These are phyloP conservation scores for Monopis laevigella DNA, from an alignment of 2,888 invertebrate species.

Conservation along the genomic window DNA sequence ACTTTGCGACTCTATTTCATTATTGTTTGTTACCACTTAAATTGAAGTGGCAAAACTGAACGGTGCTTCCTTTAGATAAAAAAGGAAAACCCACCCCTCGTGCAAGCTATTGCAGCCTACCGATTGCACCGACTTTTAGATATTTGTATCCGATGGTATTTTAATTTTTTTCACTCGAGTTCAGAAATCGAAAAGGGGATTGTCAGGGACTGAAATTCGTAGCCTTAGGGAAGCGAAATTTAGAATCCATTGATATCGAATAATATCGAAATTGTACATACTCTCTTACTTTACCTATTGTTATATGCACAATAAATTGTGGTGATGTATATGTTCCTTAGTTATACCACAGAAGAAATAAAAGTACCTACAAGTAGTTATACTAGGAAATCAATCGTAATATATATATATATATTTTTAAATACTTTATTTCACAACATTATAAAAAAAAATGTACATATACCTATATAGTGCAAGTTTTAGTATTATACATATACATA, in stretches of 20 bases:
- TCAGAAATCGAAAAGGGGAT: slow-evolving; percentile 23
- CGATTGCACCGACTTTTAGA: slow-evolving; percentile 26
- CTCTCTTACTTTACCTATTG: too few species aligned
- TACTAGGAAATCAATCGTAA: too few species aligned
- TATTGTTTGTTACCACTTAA: slow-evolving; percentile 6
- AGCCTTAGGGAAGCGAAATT: slow-evolving; percentile 11
- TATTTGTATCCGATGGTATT: slow-evolving; percentile 37
- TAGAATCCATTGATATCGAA: slow-evolving; percentile 8
- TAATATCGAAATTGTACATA: slow-evolving; percentile 9
- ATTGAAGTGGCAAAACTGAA: slow-evolving; percentile 11
- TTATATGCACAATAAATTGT: too few species aligned
- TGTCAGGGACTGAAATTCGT: slow-evolving; percentile 15
- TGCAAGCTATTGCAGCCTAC: slow-evolving; percentile 6
- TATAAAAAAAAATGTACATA: too few species aligned
- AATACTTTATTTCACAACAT: too few species aligned
- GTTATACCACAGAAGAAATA: too few species aligned
- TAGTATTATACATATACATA: too few species aligned
- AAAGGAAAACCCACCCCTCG: slow-evolving; percentile 1
- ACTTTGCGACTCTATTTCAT: neutral
- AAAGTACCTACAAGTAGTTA: too few species aligned
- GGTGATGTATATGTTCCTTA: too few species aligned
- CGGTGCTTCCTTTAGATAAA: slow-evolving; percentile 11
- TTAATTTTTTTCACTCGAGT: slow-evolving; percentile 41
- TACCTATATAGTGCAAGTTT: too few species aligned
- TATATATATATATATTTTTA: too few species aligned